phyloP scores from a whole-genome alignment of 2,888 invertebrate genomes.

The Lasioglossum marginatum region DNA sequence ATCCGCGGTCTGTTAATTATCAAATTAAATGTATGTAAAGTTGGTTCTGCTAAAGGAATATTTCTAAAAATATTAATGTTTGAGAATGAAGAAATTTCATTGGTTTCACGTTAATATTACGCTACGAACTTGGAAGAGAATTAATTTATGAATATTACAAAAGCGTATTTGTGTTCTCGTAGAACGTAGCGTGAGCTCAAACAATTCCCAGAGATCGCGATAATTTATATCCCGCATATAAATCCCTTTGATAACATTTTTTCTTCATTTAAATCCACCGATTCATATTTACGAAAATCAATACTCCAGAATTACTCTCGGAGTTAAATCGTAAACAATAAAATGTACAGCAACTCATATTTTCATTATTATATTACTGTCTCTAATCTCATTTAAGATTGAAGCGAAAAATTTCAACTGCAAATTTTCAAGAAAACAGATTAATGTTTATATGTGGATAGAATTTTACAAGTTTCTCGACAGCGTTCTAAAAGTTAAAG shows the following conservation, averaged over 20 bases:
- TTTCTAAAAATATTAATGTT: not conserved
- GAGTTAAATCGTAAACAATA: no score
- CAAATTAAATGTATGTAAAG: not conserved
- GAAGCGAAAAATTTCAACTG: no score
- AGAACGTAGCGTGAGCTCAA: not conserved
- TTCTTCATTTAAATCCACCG: not conserved
- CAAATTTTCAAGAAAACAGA: not conserved
- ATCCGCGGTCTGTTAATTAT: not conserved
- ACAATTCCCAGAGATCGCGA: not conserved
- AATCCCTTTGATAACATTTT: not conserved
- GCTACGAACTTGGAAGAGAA: not conserved
- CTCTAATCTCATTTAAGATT: no score
- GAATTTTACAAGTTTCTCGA: no score
- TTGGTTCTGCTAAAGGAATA: not conserved
- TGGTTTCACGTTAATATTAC: not conserved
- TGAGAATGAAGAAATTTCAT: not conserved
- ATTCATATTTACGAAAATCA: not conserved
- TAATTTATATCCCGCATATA: not conserved
- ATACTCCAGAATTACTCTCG: not conserved
- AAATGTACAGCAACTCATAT: no score
- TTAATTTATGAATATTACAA: not conserved
- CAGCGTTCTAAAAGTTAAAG: not conserved
- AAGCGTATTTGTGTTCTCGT: not conserved
- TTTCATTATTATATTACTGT: no score
- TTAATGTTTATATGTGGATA: not conserved